These are phyloP conservation scores for Halictus ligatus DNA, from an alignment of 2,888 invertebrate species.

Conservation along the genomic window DNA sequence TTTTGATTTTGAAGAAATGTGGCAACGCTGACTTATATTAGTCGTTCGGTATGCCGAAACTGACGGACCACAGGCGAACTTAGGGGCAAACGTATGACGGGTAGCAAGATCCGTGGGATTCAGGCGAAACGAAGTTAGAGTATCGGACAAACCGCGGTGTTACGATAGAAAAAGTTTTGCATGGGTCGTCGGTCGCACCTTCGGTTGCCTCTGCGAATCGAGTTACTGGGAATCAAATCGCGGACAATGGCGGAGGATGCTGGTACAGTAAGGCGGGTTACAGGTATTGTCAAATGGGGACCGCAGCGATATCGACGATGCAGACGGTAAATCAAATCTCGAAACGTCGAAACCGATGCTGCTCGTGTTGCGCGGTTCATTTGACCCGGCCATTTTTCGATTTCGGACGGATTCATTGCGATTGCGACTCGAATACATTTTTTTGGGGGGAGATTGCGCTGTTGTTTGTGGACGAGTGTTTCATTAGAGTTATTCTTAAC, in stretches of 20 bases:
- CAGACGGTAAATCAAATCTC: conserved; percentile 16
- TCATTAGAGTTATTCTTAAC: neutral
- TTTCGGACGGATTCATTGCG: neutral
- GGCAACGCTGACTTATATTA: too few relatives aligned
- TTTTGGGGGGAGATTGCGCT: neutral
- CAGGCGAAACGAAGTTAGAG: neutral
- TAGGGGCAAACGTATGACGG: neutral
- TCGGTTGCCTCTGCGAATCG: conserved; percentile 3
- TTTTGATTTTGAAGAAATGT: too few relatives aligned
- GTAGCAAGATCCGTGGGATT: neutral
- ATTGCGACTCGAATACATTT: neutral
- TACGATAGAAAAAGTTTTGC: neutral
- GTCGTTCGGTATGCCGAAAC: neutral
- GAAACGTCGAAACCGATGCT: neutral
- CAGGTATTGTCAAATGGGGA: conserved; percentile 20
- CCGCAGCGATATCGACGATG: conserved; percentile 8
- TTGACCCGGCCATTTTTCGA: conserved; percentile 1
- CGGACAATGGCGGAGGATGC: neutral
- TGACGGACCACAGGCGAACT: neutral
- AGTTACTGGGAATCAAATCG: conserved; percentile 29
- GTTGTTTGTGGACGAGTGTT: neutral
- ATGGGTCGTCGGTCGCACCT: neutral
- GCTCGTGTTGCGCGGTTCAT: neutral
- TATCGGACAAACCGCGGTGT: neutral
- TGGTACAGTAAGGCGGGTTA: neutral